Evolutionary conservation across 2,888 invertebrate species (phyloP).

Genomic region (Synergus japonicus): DNA sequence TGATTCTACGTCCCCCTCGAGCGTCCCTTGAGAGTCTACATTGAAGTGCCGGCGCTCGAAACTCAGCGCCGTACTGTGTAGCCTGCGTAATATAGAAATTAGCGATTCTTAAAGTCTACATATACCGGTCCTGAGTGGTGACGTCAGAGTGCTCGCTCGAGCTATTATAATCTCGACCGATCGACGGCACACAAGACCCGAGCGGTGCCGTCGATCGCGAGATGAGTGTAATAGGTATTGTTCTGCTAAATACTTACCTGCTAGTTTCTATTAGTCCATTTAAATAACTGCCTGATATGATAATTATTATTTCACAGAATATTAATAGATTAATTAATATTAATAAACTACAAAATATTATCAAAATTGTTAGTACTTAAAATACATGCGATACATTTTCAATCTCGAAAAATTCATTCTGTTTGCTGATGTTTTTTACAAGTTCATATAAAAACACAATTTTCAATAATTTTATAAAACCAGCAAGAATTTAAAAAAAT

Average conservation of each 20-base stretch:
- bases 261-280: neutral
- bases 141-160: too few relatives aligned
- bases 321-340: neutral
- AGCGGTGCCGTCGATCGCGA: too few relatives aligned
- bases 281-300: conserved; percentile 1
- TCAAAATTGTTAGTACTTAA: neutral
- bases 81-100: too few relatives aligned
- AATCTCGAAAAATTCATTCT: neutral
- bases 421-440: neutral
- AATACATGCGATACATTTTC: conserved; percentile 4
- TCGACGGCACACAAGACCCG: too few relatives aligned
- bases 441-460: conserved; percentile 13
- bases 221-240: neutral
- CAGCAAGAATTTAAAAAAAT: neutral
- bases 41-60: too few relatives aligned
- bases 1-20: too few relatives aligned
- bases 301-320: conserved; percentile 15
- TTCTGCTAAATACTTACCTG: conserved; percentile 2
- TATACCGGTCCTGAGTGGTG: too few relatives aligned
- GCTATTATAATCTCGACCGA: too few relatives aligned
- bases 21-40: too few relatives aligned
- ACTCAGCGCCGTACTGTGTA: too few relatives aligned
- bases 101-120: too few relatives aligned
- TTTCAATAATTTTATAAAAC: neutral
- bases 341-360: conserved; percentile 17